Evolutionary conservation across 2,888 invertebrate species (phyloP).

Genomic region (Cosmopolites sordidus): DNA sequence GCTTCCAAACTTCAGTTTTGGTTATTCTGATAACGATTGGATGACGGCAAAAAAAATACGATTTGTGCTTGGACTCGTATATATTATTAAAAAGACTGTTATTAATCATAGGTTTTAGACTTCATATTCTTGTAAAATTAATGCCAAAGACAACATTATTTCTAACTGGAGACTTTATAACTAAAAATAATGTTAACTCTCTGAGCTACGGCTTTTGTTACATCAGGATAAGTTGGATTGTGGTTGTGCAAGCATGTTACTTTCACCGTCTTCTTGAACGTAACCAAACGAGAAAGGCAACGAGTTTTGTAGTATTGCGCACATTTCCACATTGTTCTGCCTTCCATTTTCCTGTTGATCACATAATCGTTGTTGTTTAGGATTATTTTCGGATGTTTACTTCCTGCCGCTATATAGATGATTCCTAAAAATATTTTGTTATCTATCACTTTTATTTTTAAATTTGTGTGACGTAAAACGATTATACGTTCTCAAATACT

Average conservation of each 20-base stretch:
- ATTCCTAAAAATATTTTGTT: constrained; percentile 27
- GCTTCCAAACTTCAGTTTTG: too few species aligned
- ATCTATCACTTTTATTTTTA: too few species aligned
- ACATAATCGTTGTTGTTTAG: constrained; percentile 32
- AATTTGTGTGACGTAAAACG: too few species aligned
- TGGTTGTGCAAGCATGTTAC: constrained; percentile 31
- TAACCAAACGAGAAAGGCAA: constrained; percentile 29
- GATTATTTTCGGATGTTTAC: constrained; percentile 32
- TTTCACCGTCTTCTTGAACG: constrained; percentile 29
- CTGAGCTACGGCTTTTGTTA: neutral
- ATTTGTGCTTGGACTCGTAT: too few species aligned
- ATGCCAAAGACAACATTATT: too few species aligned
- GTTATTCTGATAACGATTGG: too few species aligned
- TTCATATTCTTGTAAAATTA: too few species aligned
- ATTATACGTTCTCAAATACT: too few species aligned
- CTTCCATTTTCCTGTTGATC: constrained; percentile 23
- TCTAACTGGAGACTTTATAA: too few species aligned
- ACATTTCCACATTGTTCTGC: constrained; percentile 33
- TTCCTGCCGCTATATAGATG: constrained; percentile 26
- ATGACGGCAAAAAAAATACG: too few species aligned
- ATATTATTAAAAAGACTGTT: too few species aligned
- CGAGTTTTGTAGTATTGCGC: constrained; percentile 30
- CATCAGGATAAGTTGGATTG: constrained; percentile 1
- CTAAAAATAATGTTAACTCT: constrained; percentile 12
- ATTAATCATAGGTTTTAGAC: too few species aligned